Evolutionary conservation across 2,888 invertebrate species (phyloP).

Genomic region (Frankliniella fusca): DNA sequence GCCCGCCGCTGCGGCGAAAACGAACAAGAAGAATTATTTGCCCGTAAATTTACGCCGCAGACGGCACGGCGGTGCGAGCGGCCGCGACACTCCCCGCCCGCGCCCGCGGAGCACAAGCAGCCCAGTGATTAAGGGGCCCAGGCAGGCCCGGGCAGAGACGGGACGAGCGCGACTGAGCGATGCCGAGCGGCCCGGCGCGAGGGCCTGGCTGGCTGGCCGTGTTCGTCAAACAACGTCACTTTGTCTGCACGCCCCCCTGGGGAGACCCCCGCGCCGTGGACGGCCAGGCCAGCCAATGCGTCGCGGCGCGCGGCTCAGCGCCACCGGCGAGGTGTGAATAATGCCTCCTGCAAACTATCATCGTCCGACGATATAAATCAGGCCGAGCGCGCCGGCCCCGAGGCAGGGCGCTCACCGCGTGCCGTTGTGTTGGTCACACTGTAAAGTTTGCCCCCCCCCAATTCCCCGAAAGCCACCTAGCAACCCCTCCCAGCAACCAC

Average conservation of each 20-base stretch:
- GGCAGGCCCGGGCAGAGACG: too few species aligned
- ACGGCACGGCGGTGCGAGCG: background rate
- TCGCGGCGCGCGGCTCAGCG: too few species aligned
- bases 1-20: too few species aligned
- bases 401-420: background rate
- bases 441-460: background rate
- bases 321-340: slow-evolving; percentile 2
- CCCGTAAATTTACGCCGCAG: too few species aligned
- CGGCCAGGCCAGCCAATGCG: background rate
- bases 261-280: background rate
- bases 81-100: background rate
- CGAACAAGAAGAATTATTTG: too few species aligned
- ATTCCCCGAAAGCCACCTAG: background rate
- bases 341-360: slow-evolving; percentile 22
- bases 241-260: background rate
- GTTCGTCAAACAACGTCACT: background rate
- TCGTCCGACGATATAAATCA: slow-evolving; percentile 19
- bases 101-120: background rate
- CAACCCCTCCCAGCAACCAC: background rate
- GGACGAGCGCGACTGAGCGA: too few species aligned
- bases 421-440: slow-evolving; percentile 6
- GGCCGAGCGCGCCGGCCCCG: background rate
- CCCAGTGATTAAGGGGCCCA: background rate
- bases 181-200: background rate
- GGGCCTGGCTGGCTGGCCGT: background rate